phyloP scores from a whole-genome alignment of 2,797 vertebrate species.

The Sebastes steindachneri region DNA sequence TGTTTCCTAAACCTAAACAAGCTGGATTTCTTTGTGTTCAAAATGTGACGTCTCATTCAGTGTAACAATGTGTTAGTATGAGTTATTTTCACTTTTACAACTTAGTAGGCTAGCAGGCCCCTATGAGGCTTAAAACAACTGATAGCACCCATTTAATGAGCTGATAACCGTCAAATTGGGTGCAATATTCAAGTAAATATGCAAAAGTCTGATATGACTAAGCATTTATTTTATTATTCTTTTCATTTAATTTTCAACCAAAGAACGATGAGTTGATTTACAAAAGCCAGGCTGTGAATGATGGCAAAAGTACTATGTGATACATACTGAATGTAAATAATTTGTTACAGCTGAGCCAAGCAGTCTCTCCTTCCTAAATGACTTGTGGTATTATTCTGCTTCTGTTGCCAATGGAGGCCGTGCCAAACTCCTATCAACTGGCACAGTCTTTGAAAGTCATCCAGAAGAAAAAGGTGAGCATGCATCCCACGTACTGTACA shows the following conservation, averaged over 20 bases:
- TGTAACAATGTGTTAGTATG: not conserved
- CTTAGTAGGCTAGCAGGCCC: not conserved
- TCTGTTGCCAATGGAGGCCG: slow-evolving; percentile 53
- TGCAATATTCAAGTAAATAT: not conserved
- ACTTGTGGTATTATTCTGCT: slow-evolving; percentile 64
- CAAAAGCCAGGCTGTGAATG: slow-evolving; percentile 38
- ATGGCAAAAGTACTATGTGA: slow-evolving; percentile 36
- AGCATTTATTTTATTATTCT: not conserved
- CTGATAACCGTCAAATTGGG: not conserved
- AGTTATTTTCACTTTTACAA: not conserved
- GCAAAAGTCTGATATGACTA: not conserved
- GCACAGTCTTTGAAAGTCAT: slow-evolving; percentile 79
- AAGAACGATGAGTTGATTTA: slow-evolving; percentile 22
- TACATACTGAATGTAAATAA: slow-evolving; percentile 41
- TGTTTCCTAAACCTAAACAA: not conserved
- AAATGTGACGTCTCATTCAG: not conserved
- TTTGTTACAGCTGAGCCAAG: slow-evolving; percentile 60
- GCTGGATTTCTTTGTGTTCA: not conserved
- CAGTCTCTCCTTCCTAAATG: slow-evolving; percentile 47
- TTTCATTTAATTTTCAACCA: slow-evolving; percentile 25
- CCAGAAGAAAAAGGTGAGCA: slow-evolving; percentile 71
- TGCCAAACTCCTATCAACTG: slow-evolving; percentile 72
- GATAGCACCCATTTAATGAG: not conserved
- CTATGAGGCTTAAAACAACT: not conserved
- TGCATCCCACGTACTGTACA: slow-evolving; percentile 50